Conservation (phyloP, 2,113 vertebrate species). For the Actinemys pallida region DNA sequence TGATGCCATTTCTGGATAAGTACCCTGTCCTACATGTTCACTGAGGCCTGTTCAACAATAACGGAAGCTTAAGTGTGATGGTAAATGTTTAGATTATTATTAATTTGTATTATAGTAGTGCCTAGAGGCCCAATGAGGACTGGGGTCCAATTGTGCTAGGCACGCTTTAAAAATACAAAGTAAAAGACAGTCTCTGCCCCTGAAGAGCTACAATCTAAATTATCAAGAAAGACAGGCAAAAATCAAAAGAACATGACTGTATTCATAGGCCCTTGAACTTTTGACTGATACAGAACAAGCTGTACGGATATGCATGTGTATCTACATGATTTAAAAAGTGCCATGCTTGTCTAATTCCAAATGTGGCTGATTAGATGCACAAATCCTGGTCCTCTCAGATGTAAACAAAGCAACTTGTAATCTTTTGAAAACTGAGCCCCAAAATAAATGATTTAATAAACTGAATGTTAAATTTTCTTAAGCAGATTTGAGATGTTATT, state of each 20-base stretch:
- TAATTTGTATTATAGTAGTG: neutral
- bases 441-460: neutral
- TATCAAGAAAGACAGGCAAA: neutral
- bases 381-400: neutral
- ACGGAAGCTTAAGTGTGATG: neutral
- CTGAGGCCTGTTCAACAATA: rapidly evolving
- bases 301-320: neutral
- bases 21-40: rapidly evolving
- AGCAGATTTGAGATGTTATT: neutral
- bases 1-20: rapidly evolving
- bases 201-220: neutral
- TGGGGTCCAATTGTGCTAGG: neutral
- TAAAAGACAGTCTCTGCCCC: neutral
- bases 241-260: neutral
- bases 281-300: neutral
- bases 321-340: neutral
- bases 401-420: neutral
- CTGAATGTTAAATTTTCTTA: neutral
- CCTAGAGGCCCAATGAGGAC: neutral
- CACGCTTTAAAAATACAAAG: neutral
- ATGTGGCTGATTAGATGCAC: neutral
- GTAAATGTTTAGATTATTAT: neutral
- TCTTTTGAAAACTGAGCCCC: neutral
- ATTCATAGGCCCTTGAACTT: neutral
- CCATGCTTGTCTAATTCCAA: neutral